Evolutionary conservation across 1,140 invertebrate species (phyloP).

Genomic region (Drosophila gunungcola): DNA sequence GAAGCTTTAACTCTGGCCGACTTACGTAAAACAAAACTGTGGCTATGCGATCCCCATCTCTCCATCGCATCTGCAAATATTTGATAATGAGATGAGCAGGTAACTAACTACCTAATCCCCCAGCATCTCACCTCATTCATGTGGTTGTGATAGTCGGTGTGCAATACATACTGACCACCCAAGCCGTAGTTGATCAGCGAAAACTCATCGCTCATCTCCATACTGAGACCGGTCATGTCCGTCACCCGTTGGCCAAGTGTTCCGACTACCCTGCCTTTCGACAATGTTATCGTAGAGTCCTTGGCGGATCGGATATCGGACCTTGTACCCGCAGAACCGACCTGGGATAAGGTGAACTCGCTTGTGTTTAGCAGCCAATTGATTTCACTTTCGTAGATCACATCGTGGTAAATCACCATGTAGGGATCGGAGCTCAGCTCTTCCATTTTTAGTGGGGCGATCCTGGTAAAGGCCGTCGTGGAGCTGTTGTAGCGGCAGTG

Average conservation of each 20-base stretch:
- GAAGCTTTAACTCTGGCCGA: not conserved
- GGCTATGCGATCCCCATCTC: constrained; percentile 26
- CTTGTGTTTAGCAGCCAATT: constrained; percentile 91
- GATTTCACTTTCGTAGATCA: constrained; percentile 95
- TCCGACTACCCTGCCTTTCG: constrained; percentile 87
- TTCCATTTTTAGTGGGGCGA: constrained; percentile 96
- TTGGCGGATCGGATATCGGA: constrained; percentile 95
- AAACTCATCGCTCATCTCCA: constrained; percentile 86
- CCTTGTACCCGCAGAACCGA: constrained; percentile 89
- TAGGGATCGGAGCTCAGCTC: constrained; percentile 92
- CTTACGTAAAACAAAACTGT: constrained; percentile 50
- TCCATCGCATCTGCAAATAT: not conserved
- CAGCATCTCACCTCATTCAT: not conserved
- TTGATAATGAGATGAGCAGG: no score
- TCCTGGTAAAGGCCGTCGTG: constrained; percentile 89
- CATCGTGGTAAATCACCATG: constrained; percentile 94
- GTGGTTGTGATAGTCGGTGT: constrained; percentile 87
- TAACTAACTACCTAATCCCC: not conserved
- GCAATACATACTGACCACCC: constrained; percentile 89
- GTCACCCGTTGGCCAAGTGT: constrained; percentile 89
- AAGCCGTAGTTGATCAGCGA: constrained; percentile 88
- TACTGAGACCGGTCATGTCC: constrained; percentile 88
- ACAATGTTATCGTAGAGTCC: constrained; percentile 86
- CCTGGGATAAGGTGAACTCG: constrained; percentile 92
- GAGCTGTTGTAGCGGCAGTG: constrained; percentile 92